Base-by-base conservation (phyloP, 53 echinoderm and acorn worm genomes). In the Hippasteria phrygiana region DNA sequence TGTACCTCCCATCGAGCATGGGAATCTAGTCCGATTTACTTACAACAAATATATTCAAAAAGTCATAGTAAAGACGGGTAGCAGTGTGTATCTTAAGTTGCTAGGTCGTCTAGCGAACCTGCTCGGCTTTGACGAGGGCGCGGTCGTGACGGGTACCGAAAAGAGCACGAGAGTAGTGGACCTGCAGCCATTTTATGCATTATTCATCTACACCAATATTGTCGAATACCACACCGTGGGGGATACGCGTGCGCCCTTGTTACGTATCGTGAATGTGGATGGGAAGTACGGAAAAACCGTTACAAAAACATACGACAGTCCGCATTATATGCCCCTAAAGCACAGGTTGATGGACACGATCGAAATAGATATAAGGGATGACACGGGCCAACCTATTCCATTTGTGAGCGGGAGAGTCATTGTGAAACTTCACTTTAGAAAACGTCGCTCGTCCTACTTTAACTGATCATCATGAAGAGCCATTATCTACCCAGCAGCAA, bases 351-450 rank as follows among this genome's bases (percentile, higher is more conserved):
- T 87, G 22, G 88, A 82, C 35, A 82, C 73, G 54, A 88, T 88
- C 8, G 91, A 88, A 67, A 71, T 88, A 10, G 50, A 82, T 70
- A 64, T 89, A 75, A 89, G 80, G 34, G 80, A 80, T 33, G 77
- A 43, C 39, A 90, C 89, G 3, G 95, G 93, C 0, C 56, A 63
- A 28, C 70, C 55, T 24, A 89, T 95, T 31, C 93, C 89, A 93
- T 95, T 95, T 55, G 67, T 88, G 32, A 91, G 87, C 16, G 95
- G 96, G 27, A 83, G 50, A 62, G 90, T 92, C 36, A 87, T 96
- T 62, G 78, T 88, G 55, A 96, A 92, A 71, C 88, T 96, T 71
- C 95, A 95, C 62, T 90, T 94, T 66, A 77, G 79, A 78, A 74
- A 80, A 48, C 80, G 32, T 26, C 87, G 91, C 43, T 87, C 93